A percentile compares a stretch with the other conserved stretches of the same genome.
Conservation (phyloP, 37 sponge, comb jelly and placozoan genomes). For the Ianthella basta region DNA sequence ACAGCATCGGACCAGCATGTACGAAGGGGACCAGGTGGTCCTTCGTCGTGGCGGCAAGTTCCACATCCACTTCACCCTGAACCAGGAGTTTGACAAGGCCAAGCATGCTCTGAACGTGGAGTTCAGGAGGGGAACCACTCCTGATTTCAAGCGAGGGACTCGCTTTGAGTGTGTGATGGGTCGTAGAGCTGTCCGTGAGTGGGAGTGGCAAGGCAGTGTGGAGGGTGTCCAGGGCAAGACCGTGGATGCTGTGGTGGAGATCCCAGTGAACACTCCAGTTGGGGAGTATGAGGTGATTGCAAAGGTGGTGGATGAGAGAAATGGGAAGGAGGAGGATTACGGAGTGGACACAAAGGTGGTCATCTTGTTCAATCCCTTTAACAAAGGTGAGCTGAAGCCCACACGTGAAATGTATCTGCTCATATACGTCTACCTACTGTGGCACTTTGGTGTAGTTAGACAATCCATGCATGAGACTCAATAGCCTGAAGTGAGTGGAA, state of each 20-base stretch:
- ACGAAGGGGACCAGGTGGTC: neutral
- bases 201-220: constrained; percentile 8
- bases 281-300: neutral
- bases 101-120: constrained; percentile 16
- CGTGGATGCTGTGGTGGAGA: neutral
- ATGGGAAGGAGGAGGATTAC: too few relatives aligned
- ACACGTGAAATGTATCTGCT: too few relatives aligned
- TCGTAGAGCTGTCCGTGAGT: neutral
- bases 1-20: neutral
- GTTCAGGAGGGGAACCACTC: neutral
- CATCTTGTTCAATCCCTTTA: constrained; percentile 51
- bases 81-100: neutral
- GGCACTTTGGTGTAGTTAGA: too few relatives aligned
- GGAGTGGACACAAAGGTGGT: neutral
- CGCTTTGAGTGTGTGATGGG: constrained; percentile 13
- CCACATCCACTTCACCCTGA: neutral
- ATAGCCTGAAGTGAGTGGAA: too few relatives aligned
- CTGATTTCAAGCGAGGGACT: neutral
- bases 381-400: constrained; percentile 33
- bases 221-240: neutral
- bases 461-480: too few relatives aligned
- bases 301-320: too few relatives aligned
- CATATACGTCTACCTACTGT: too few relatives aligned
- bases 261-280: neutral
- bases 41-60: neutral